Conservation (phyloP, 2,113 vertebrate species). For the Beaufortia kweichowensis region DNA sequence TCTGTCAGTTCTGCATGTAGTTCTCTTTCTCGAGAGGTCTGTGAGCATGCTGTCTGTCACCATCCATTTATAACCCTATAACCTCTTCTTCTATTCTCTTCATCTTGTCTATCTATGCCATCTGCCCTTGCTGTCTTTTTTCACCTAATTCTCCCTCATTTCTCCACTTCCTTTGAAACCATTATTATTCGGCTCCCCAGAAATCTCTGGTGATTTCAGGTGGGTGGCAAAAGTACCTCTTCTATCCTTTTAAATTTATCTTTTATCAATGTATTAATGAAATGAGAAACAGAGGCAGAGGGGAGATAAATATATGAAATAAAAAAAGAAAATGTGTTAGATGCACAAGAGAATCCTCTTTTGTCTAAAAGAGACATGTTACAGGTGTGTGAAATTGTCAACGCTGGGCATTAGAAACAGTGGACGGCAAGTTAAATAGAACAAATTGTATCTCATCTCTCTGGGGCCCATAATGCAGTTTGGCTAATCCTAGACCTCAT, state of each 20-base stretch:
- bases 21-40: constrained; percentile 31
- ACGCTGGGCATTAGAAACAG: constrained; percentile 1
- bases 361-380: background rate
- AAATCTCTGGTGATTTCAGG: constrained; percentile 37
- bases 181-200: constrained; percentile 38
- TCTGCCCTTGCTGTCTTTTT: background rate
- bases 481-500: constrained; percentile 12
- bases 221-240: constrained; percentile 23
- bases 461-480: constrained; percentile 2
- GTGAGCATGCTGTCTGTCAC: constrained; percentile 40
- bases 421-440: constrained; percentile 6
- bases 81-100: constrained; percentile 28
- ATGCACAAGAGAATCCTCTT: background rate
- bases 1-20: constrained; percentile 24
- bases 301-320: background rate
- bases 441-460: constrained; percentile 22
- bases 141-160: constrained; percentile 34
- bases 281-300: constrained; percentile 17
- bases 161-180: constrained; percentile 44
- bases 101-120: background rate
- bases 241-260: constrained; percentile 15
- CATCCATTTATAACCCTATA: constrained; percentile 42
- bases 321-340: background rate
- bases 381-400: constrained; percentile 7
- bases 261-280: constrained; percentile 27